A percentile compares a stretch with the other conserved stretches of the same genome.
These are phyloP conservation scores for Bellardia bayeri DNA, from an alignment of 2,888 invertebrate species.

Conservation along the genomic window DNA sequence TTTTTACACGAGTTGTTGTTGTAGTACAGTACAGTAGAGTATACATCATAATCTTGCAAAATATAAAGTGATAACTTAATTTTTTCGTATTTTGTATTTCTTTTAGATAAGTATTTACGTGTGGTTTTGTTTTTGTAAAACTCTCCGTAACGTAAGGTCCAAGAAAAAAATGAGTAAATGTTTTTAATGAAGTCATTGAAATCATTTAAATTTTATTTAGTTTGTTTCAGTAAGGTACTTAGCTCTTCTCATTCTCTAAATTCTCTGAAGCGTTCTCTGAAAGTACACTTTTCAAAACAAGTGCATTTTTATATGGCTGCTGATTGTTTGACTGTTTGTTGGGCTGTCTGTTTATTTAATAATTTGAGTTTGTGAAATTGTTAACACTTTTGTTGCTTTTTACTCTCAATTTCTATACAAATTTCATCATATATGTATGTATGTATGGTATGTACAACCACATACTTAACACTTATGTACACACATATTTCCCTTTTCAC, in stretches of 20 bases:
- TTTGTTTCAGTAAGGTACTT: background rate
- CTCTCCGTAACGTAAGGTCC: background rate
- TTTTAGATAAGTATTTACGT: conserved; percentile 50
- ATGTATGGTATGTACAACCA: too few relatives aligned
- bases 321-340: background rate
- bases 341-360: conserved; percentile 11
- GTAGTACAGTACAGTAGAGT: background rate
- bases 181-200: conserved; percentile 49
- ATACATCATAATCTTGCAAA: conserved; percentile 68
- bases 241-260: background rate
- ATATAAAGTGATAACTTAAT: conserved; percentile 62
- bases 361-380: conserved; percentile 22
- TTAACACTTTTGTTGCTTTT: conserved; percentile 58
- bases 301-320: conserved; percentile 38
- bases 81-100: conserved; percentile 11
- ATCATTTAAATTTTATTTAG: conserved; percentile 20
- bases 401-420: conserved; percentile 52
- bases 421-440: background rate
- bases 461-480: background rate
- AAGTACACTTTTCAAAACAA: conserved; percentile 49
- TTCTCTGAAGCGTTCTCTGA: conserved; percentile 64
- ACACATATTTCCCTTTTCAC: background rate
- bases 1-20: conserved; percentile 14
- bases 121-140: conserved; percentile 14
- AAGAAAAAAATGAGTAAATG: background rate